Conservation (phyloP, 2,888 invertebrate species). For the Oscheius sp. region DNA sequence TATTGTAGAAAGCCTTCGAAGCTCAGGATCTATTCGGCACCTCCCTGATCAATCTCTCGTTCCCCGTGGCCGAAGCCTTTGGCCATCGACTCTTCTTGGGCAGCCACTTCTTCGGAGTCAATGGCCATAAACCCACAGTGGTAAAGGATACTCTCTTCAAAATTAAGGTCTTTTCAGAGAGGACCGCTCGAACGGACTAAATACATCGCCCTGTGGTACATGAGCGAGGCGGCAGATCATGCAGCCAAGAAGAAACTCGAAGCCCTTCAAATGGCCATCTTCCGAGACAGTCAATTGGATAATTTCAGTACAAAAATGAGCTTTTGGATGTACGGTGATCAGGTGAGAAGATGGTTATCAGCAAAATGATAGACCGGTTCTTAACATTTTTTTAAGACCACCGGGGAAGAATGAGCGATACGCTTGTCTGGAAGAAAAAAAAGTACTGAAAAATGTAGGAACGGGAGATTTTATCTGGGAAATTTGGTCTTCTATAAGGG, state of each 20-base stretch:
- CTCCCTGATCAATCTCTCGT: slow-evolving; percentile 52
- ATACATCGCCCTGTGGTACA: slow-evolving; percentile 67
- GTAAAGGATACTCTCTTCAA: neutral
- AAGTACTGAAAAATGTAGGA: neutral
- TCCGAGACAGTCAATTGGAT: slow-evolving; percentile 45
- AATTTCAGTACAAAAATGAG: slow-evolving; percentile 55
- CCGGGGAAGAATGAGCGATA: too few relatives aligned
- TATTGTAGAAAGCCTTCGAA: slow-evolving; percentile 34
- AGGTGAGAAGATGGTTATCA: slow-evolving; percentile 41
- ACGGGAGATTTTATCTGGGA: too few relatives aligned
- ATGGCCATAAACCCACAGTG: slow-evolving; percentile 37
- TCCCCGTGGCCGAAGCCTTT: slow-evolving; percentile 60
- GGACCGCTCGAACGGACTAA: slow-evolving; percentile 56
- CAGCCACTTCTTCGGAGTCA: slow-evolving; percentile 69
- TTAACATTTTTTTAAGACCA: too few relatives aligned
- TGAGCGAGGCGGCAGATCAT: slow-evolving; percentile 54
- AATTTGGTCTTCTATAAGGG: too few relatives aligned
- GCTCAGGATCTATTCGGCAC: slow-evolving; percentile 45
- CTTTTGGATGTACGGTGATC: slow-evolving; percentile 67
- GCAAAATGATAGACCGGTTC: neutral
- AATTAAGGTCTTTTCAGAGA: slow-evolving; percentile 42
- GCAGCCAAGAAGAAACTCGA: slow-evolving; percentile 53
- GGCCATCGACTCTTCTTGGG: slow-evolving; percentile 58
- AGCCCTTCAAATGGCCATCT: slow-evolving; percentile 61
- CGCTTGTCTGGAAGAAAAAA: neutral